These are phyloP conservation scores for Chironomus striatipennis DNA, from an alignment of 1,140 invertebrate genomes.

Conservation along the genomic window DNA sequence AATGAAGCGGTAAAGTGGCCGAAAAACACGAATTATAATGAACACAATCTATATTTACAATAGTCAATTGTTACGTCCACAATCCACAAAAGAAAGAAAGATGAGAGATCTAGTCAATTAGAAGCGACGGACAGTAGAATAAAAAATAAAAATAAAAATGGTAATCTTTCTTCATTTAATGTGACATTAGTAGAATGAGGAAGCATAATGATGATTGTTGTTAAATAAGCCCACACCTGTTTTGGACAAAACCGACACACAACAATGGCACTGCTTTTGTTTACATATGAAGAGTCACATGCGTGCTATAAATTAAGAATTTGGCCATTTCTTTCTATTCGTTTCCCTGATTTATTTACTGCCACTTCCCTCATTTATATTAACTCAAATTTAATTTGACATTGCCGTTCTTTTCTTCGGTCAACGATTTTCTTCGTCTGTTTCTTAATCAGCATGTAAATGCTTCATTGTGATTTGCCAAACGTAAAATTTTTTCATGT, in stretches of 20 bases:
- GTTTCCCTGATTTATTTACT: too few species aligned
- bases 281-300: background rate
- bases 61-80: constrained; percentile 2
- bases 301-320: background rate
- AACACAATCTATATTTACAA: background rate
- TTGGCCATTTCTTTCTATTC: background rate
- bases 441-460: too few species aligned
- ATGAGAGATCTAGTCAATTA: constrained; percentile 6
- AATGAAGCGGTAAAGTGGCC: background rate
- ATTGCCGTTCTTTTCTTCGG: too few species aligned
- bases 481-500: too few species aligned
- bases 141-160: too few species aligned
- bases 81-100: background rate
- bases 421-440: too few species aligned
- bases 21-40: background rate
- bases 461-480: too few species aligned
- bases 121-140: background rate
- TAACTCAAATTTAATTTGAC: too few species aligned
- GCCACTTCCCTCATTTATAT: background rate
- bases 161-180: too few species aligned
- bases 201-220: constrained; percentile 2
- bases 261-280: too few species aligned
- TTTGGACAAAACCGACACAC: background rate
- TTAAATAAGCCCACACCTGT: background rate
- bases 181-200: background rate